phyloP scores from a whole-genome alignment of 2,888 invertebrate genomes.

The Caenorhabditis uteleia region DNA sequence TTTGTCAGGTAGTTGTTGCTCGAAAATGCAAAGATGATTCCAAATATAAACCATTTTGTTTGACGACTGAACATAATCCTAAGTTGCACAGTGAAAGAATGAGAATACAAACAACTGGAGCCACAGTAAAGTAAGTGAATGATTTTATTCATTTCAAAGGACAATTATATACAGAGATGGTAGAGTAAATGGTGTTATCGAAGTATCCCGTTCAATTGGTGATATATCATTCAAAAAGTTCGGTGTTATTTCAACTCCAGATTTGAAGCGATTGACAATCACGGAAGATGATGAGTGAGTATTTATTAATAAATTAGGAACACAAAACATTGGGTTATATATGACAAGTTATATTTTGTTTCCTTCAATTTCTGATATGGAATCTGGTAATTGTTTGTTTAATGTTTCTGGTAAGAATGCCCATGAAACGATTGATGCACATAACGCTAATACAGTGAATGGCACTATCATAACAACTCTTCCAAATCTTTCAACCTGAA shows the following conservation, averaged over 20 bases:
- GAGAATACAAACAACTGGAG: conserved; percentile 73
- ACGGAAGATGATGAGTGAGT: conserved; percentile 71
- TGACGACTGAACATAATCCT: conserved; percentile 73
- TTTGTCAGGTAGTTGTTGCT: conserved; percentile 39
- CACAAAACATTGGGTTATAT: neutral
- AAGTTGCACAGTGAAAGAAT: conserved; percentile 73
- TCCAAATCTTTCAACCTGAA: conserved; percentile 60
- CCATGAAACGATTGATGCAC: conserved; percentile 55
- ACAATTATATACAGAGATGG: conserved; percentile 68
- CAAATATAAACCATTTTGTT: conserved; percentile 66
- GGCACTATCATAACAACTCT: conserved; percentile 61
- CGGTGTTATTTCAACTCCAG: conserved; percentile 73
- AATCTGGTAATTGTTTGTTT: conserved; percentile 59
- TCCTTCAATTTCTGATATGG: conserved; percentile 60
- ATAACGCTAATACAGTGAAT: conserved; percentile 56
- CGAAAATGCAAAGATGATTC: conserved; percentile 29
- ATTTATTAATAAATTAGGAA: neutral
- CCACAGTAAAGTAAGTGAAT: conserved; percentile 71
- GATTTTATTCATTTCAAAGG: conserved; percentile 4
- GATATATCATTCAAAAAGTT: conserved; percentile 73
- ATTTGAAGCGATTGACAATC: conserved; percentile 72
- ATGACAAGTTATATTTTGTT: conserved; percentile 45
- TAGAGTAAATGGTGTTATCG: conserved; percentile 71
- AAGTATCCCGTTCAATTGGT: conserved; percentile 74
- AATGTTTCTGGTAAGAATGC: conserved; percentile 66